These are phyloP conservation scores for Drosophila kuntzei DNA, from an alignment of 2,888 invertebrate species.

Conservation along the genomic window DNA sequence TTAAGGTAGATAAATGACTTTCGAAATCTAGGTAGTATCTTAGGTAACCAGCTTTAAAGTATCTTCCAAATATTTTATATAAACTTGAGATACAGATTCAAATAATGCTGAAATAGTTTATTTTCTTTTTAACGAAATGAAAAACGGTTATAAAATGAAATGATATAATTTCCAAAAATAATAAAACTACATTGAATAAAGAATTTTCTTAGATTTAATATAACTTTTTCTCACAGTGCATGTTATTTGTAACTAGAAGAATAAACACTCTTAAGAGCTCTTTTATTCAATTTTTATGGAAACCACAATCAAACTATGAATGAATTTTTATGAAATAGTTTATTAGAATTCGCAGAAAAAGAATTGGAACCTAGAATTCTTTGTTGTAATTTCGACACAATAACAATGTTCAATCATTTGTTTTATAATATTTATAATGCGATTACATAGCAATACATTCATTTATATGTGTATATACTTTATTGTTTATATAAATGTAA, in stretches of 20 bases:
- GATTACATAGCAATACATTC: conserved; percentile 21
- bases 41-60: no score
- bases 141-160: no score
- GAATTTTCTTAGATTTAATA: background rate
- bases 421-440: conserved; percentile 56
- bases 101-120: no score
- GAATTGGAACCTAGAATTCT: conserved; percentile 17
- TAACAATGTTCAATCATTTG: conserved; percentile 12
- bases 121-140: no score
- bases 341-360: background rate
- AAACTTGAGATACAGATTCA: no score
- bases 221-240: background rate
- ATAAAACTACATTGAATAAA: no score
- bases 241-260: conserved; percentile 4
- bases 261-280: conserved; percentile 2
- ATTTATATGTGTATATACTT: conserved; percentile 14
- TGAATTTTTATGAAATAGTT: conserved; percentile 11
- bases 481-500: conserved; percentile 8
- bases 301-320: conserved; percentile 12
- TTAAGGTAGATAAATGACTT: no score
- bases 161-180: background rate
- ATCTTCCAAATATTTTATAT: no score
- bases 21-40: no score
- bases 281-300: background rate
- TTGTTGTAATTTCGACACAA: conserved; percentile 15